phyloP scores from a whole-genome alignment of 1,140 invertebrate genomes.

The Sitobion miscanthi region DNA sequence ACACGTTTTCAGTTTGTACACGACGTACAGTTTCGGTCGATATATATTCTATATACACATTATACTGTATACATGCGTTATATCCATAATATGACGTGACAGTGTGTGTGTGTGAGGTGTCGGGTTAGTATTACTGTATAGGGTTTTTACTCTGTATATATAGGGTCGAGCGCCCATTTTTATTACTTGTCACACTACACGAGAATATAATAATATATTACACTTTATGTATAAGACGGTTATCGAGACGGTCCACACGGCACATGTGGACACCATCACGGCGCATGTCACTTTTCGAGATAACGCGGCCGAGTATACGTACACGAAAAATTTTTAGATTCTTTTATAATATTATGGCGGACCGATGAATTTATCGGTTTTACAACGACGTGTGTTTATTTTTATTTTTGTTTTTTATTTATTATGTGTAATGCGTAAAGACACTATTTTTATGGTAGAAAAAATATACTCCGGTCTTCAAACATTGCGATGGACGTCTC shows the following conservation, averaged over 20 bases:
- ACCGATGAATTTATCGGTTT: neutral
- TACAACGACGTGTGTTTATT: neutral
- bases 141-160: neutral
- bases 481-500: neutral
- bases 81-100: neutral
- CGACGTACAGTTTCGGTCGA: neutral
- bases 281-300: neutral
- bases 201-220: constrained; percentile 15
- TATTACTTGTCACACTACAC: neutral
- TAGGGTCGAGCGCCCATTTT: neutral
- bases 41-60: neutral
- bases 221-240: neutral
- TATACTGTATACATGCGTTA: neutral
- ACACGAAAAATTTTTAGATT: neutral
- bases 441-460: neutral
- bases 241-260: neutral
- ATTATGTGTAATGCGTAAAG: too few species aligned
- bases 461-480: neutral
- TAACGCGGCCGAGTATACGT: neutral
- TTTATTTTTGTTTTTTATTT: neutral
- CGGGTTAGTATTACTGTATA: neutral
- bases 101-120: neutral
- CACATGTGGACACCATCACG: neutral
- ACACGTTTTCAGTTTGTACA: neutral
- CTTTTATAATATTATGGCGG: neutral